Evolutionary conservation across 2,888 invertebrate species (phyloP).

Genomic region (Drosophila cognata): DNA sequence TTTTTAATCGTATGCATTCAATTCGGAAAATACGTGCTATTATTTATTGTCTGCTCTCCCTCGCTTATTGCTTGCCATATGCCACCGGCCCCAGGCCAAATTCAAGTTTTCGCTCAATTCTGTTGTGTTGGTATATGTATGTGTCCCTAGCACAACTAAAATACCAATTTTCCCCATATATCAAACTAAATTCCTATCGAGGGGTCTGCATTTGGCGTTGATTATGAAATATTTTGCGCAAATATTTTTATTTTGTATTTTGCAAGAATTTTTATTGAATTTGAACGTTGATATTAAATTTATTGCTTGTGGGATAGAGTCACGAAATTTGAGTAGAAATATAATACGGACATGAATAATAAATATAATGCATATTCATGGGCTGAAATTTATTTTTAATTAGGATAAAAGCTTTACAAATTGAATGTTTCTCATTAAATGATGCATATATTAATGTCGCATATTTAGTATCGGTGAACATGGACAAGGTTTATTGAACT

Average conservation of each 20-base stretch:
- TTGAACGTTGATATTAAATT: conserved; percentile 1
- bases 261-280: conserved; percentile 22
- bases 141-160: conserved; percentile 20
- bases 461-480: neutral
- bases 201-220: conserved; percentile 10
- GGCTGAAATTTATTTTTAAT: conserved; percentile 1
- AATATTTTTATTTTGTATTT: conserved; percentile 24
- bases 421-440: neutral
- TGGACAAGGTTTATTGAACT: neutral
- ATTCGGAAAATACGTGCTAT: conserved; percentile 13
- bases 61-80: conserved; percentile 3
- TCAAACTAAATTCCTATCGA: conserved; percentile 30
- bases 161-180: conserved; percentile 22
- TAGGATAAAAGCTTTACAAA: conserved; percentile 8
- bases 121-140: conserved; percentile 28
- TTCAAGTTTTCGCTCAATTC: conserved; percentile 2
- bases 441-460: neutral
- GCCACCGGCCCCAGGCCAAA: neutral
- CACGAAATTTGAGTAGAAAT: neutral
- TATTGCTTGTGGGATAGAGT: neutral
- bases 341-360: neutral
- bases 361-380: neutral
- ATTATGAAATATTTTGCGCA: conserved; percentile 18
- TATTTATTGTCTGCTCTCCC: conserved; percentile 19
- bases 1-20: neutral